Evolutionary conservation across 2,888 invertebrate genomes (phyloP).

Genomic region (Stenodema calcarata): DNA sequence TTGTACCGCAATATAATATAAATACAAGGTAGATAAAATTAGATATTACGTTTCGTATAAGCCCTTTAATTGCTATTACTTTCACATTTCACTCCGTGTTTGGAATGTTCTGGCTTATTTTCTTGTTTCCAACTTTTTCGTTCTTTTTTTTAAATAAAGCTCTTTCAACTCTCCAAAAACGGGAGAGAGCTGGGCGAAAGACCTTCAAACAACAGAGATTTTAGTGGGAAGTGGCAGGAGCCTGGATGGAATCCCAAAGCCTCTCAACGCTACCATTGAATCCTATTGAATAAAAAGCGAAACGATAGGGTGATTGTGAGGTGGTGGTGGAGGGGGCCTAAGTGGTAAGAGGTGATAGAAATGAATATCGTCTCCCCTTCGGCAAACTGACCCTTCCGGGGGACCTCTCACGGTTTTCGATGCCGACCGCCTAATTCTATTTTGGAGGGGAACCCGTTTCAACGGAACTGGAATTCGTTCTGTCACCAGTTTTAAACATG

Average conservation of each 20-base stretch:
- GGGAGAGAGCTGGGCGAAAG: background rate
- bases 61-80: background rate
- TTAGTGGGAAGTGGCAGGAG: background rate
- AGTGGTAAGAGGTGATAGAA: constrained; percentile 34
- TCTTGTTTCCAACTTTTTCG: too few species aligned
- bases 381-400: background rate
- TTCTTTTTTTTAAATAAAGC: background rate
- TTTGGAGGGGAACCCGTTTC: background rate
- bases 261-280: constrained; percentile 8
- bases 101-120: too few species aligned
- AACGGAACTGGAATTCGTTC: background rate
- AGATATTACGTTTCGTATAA: too few species aligned
- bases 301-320: background rate
- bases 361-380: background rate
- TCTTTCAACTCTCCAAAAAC: background rate
- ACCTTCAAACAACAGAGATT: constrained; percentile 17
- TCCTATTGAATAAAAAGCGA: constrained; percentile 1
- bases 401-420: background rate
- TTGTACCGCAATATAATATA: too few species aligned
- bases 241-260: constrained; percentile 10
- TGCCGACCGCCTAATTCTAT: background rate
- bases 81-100: background rate
- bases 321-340: background rate
- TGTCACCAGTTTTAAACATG: background rate
- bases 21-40: too few species aligned